Evolutionary conservation across 2,888 invertebrate genomes (phyloP).

Genomic region (Philaethria dido): DNA sequence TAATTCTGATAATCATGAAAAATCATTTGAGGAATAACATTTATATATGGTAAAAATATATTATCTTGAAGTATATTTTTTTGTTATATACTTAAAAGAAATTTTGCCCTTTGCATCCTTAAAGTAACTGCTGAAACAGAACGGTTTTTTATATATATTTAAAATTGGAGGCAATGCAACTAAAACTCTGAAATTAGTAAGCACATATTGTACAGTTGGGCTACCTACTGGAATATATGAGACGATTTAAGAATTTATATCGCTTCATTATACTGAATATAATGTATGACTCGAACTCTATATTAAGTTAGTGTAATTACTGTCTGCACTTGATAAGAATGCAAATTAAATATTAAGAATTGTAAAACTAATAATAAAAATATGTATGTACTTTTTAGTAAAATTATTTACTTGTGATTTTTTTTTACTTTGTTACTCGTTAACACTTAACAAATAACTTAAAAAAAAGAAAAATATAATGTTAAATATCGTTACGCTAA

Average conservation of each 20-base stretch:
- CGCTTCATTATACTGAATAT: slow-evolving; percentile 21
- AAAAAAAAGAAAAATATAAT: too few relatives aligned
- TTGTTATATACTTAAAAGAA: too few relatives aligned
- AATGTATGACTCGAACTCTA: slow-evolving; percentile 12
- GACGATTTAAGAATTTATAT: slow-evolving; percentile 29
- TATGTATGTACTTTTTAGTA: too few relatives aligned
- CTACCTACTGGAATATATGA: background rate
- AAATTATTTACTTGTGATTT: too few relatives aligned
- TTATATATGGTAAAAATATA: too few relatives aligned
- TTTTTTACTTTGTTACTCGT: too few relatives aligned
- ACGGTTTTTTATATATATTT: background rate
- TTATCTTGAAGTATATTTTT: too few relatives aligned
- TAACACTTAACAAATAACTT: too few relatives aligned
- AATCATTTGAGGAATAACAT: too few relatives aligned
- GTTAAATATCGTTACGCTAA: too few relatives aligned
- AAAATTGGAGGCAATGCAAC: background rate
- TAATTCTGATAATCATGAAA: too few relatives aligned
- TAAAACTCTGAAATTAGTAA: slow-evolving; percentile 5
- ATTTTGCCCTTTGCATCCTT: too few relatives aligned
- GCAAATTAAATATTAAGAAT: background rate
- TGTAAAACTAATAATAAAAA: background rate
- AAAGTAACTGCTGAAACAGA: background rate
- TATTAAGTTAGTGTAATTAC: slow-evolving; percentile 12
- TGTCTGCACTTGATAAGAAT: background rate
- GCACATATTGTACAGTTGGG: background rate